A percentile compares a stretch with the other conserved stretches of the same genome.
Evolutionary conservation across 2,113 vertebrate genomes (phyloP).

Genomic region (Ceyx melanurus): DNA sequence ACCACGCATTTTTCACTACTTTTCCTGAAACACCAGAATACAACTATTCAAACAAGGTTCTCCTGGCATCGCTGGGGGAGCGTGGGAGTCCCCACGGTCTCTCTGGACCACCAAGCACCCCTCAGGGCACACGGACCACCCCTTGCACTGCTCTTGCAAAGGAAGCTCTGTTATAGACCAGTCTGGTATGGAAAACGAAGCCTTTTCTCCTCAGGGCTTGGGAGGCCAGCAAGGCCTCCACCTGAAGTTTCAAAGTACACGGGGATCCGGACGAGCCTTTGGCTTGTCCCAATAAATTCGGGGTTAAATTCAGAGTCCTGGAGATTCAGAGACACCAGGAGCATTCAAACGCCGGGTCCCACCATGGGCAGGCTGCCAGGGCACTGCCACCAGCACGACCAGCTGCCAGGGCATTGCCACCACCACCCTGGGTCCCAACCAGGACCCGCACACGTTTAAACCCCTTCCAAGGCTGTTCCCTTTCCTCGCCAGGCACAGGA

Average conservation of each 20-base stretch:
- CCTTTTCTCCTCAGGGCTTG: not conserved
- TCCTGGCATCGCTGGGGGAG: not conserved
- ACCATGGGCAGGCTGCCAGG: fast-evolving
- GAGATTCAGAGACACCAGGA: fast-evolving
- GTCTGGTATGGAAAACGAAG: not conserved
- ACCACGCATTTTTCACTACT: not conserved
- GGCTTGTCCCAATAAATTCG: not conserved
- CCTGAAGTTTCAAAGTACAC: not conserved
- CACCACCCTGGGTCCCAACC: too few relatives aligned
- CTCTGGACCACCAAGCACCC: not conserved
- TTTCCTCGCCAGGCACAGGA: not conserved
- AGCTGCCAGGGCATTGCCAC: not conserved
- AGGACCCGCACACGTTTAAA: not conserved
- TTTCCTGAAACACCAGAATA: not conserved
- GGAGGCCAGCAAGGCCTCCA: not conserved
- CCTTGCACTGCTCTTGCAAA: not conserved
- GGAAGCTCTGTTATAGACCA: not conserved
- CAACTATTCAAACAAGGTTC: not conserved
- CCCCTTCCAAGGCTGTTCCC: not conserved
- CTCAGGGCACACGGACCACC: not conserved
- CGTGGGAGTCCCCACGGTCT: fast-evolving
- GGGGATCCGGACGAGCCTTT: not conserved
- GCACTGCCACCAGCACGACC: too few relatives aligned
- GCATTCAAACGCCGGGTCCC: fast-evolving
- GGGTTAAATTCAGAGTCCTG: not conserved